Percentiles rank a stretch among this genome's conserved stretches.
These are phyloP conservation scores for Rhopilema esculentum DNA, from an alignment of 30 jellyfish, hydroid and myxozoan genomes.

Conservation along the genomic window DNA sequence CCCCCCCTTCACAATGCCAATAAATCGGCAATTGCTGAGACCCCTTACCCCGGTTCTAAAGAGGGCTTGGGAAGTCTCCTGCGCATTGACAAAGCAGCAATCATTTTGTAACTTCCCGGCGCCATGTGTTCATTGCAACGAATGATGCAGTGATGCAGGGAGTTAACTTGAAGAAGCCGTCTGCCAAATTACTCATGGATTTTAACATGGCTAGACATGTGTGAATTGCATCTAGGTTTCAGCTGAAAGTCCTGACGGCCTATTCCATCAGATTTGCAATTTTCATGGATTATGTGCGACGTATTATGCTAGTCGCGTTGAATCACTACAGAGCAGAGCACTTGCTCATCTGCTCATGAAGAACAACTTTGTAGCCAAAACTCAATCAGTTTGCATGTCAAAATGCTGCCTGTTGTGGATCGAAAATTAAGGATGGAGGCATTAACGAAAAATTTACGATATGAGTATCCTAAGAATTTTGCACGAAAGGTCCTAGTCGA, in stretches of 20 bases:
- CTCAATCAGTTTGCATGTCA: too few relatives aligned
- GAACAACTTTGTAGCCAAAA: too few relatives aligned
- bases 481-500: slow-evolving; percentile 59
- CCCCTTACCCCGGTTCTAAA: too few relatives aligned
- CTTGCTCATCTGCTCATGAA: too few relatives aligned
- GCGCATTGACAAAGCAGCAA: too few relatives aligned
- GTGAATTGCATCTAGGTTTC: not conserved
- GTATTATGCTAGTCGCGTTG: too few relatives aligned
- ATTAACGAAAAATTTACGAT: slow-evolving; percentile 18
- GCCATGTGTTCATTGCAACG: not conserved
- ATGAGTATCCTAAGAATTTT: slow-evolving; percentile 26
- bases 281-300: too few relatives aligned
- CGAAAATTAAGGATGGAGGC: slow-evolving; percentile 27
- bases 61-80: too few relatives aligned
- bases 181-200: not conserved
- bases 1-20: too few relatives aligned
- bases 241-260: not conserved
- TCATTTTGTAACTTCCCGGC: not conserved
- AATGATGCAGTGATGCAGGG: not conserved
- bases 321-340: too few relatives aligned
- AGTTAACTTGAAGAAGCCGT: too few relatives aligned
- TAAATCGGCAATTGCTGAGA: too few relatives aligned
- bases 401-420: slow-evolving; percentile 18
- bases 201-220: not conserved
- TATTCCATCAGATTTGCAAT: not conserved